Evolutionary conservation across 2,113 vertebrate species (phyloP).

Genomic region (Callaeas wilsoni): DNA sequence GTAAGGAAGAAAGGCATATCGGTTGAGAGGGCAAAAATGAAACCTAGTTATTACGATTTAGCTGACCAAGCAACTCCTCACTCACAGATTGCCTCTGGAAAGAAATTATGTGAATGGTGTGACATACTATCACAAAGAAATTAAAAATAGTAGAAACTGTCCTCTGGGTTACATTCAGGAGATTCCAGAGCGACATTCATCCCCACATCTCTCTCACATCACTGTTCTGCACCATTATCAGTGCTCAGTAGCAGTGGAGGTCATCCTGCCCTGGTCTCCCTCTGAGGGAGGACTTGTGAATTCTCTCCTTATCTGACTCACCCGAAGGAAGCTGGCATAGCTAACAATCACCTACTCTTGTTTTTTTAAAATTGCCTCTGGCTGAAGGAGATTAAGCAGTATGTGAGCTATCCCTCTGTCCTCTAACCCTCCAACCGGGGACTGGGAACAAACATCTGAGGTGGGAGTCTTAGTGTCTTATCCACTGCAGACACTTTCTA

Average conservation of each 20-base stretch:
- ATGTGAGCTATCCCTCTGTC: not conserved
- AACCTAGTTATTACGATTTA: not conserved
- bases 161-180: not conserved
- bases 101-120: not conserved
- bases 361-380: not conserved
- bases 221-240: not conserved
- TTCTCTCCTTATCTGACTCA: not conserved
- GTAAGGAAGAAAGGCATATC: not conserved
- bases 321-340: not conserved
- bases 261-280: not conserved
- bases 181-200: not conserved
- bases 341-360: not conserved
- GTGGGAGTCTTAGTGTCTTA: not conserved
- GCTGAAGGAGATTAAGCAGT: not conserved
- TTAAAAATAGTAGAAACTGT: not conserved
- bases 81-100: not conserved
- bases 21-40: not conserved
- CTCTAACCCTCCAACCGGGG: not conserved
- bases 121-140: not conserved
- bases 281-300: not conserved
- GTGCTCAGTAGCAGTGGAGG: not conserved
- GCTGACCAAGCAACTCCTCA: not conserved
- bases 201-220: not conserved
- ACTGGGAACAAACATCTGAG: not conserved
- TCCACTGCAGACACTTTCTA: not conserved